phyloP scores from a whole-genome alignment of 1,140 invertebrate genomes.

The Macrocentrus cingulum region DNA sequence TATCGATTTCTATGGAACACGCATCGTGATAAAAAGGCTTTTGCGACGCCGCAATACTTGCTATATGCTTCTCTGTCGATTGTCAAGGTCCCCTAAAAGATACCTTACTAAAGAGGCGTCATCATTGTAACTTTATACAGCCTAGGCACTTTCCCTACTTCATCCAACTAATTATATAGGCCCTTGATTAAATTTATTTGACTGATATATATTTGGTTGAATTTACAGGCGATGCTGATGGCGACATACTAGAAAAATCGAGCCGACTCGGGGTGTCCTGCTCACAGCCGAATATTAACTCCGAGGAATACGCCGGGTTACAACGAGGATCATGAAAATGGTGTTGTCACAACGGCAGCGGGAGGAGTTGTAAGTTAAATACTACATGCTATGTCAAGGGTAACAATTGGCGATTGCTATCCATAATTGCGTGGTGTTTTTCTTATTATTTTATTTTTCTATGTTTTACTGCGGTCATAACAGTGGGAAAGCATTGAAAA shows the following conservation, averaged over 20 bases:
- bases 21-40: constrained; percentile 29
- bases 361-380: constrained; percentile 95
- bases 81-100: constrained; percentile 34
- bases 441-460: too few species aligned
- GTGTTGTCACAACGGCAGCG: constrained; percentile 98
- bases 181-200: background rate
- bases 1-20: constrained; percentile 35
- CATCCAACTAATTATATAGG: too few species aligned
- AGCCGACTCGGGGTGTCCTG: constrained; percentile 46
- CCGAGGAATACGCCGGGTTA: constrained; percentile 45
- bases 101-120: constrained; percentile 30
- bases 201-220: constrained; percentile 7
- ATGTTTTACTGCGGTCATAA: too few species aligned
- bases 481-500: too few species aligned
- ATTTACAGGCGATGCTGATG: constrained; percentile 45
- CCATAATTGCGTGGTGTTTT: background rate
- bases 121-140: constrained; percentile 30
- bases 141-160: too few species aligned
- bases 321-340: constrained; percentile 86
- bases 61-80: constrained; percentile 33
- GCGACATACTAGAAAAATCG: constrained; percentile 39
- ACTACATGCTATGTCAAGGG: background rate
- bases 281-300: constrained; percentile 38
- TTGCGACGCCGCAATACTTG: constrained; percentile 31
- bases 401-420: too few species aligned